Conservation (phyloP, 2,113 vertebrate genomes). For the Mohoua ochrocephala region DNA sequence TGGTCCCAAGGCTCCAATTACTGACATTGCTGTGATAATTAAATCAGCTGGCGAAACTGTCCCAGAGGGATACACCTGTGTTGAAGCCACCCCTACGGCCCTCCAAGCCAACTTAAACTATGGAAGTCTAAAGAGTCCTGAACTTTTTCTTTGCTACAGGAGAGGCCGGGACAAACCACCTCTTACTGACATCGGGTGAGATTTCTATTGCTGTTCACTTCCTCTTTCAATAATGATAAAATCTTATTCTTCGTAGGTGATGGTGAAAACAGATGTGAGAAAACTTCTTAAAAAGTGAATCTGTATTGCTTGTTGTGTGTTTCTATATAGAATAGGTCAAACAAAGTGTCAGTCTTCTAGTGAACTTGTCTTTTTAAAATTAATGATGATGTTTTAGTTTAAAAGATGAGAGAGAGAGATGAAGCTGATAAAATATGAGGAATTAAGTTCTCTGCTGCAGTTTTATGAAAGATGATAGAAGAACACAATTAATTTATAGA, state of each 20-base stretch:
- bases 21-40: slow-evolving; percentile 93
- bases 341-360: background rate
- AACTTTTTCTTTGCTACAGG: slow-evolving; percentile 94
- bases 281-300: background rate
- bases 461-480: background rate
- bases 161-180: slow-evolving; percentile 87
- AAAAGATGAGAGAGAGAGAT: background rate
- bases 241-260: background rate
- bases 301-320: background rate
- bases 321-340: background rate
- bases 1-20: slow-evolving; percentile 94
- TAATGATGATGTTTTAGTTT: background rate
- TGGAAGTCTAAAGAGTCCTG: slow-evolving; percentile 95
- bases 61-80: slow-evolving; percentile 93
- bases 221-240: background rate
- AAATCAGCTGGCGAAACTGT: slow-evolving; percentile 89
- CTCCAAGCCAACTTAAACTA: slow-evolving; percentile 96
- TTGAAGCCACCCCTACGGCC: slow-evolving; percentile 88
- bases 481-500: background rate
- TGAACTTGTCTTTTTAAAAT: background rate
- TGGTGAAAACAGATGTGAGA: background rate
- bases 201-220: background rate
- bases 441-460: background rate
- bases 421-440: background rate
- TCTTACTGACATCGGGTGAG: slow-evolving; percentile 92